A percentile compares a stretch with the other conserved stretches of the same genome.
These are phyloP conservation scores for Rutpela maculata DNA, from an alignment of 2,888 invertebrate genomes.

Conservation along the genomic window DNA sequence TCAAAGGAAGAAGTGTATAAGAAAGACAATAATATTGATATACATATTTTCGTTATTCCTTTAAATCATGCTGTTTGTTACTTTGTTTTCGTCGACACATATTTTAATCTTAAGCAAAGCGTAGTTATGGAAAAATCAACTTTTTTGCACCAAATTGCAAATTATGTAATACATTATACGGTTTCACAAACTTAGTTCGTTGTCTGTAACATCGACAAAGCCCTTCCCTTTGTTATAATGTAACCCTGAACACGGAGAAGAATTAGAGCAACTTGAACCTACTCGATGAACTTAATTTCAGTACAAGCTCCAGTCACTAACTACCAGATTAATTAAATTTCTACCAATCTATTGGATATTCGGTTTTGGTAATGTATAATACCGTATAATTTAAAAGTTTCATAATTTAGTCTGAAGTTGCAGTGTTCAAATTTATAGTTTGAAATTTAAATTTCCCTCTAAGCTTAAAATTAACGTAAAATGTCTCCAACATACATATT, in stretches of 20 bases:
- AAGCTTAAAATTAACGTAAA: not conserved
- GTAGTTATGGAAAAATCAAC: too few species aligned
- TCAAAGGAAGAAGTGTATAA: too few species aligned
- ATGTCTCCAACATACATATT: not conserved
- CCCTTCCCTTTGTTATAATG: not conserved
- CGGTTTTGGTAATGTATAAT: not conserved
- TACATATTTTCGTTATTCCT: too few species aligned
- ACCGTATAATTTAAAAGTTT: constrained; percentile 4
- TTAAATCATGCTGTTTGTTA: too few species aligned
- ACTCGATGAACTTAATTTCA: not conserved
- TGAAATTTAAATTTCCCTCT: constrained; percentile 17
- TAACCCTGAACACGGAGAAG: not conserved
- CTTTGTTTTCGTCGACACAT: too few species aligned
- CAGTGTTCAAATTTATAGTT: constrained; percentile 4
- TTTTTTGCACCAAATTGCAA: too few species aligned
- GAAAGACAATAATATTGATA: too few species aligned
- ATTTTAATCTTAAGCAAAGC: too few species aligned
- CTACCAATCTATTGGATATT: not conserved
- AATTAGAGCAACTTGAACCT: not conserved
- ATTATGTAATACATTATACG: too few species aligned
- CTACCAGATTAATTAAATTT: constrained; percentile 1
- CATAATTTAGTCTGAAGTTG: not conserved
- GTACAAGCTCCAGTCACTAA: not conserved
- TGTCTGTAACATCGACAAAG: too few species aligned
- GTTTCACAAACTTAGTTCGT: too few species aligned